These are phyloP conservation scores for Odontomyia ornata DNA, from an alignment of 2,888 invertebrate genomes.

Conservation along the genomic window DNA sequence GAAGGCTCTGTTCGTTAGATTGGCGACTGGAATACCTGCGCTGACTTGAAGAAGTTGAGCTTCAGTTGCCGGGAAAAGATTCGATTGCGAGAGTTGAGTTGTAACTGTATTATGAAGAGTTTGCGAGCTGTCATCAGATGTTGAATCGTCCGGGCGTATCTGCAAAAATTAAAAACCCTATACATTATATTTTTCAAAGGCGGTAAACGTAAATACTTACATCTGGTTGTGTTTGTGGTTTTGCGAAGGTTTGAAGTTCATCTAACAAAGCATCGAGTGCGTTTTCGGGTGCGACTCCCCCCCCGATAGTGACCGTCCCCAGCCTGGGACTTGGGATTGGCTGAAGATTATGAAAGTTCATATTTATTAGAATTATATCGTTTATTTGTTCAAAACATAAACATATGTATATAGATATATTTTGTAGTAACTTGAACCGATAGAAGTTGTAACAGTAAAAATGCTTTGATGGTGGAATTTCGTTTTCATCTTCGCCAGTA, in stretches of 20 bases:
- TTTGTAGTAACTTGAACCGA: constrained; percentile 26
- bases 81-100: constrained; percentile 64
- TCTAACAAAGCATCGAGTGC: constrained; percentile 97
- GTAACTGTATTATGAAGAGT: constrained; percentile 64
- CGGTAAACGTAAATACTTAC: constrained; percentile 52
- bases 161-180: constrained; percentile 49
- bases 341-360: constrained; percentile 59
- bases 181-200: background rate
- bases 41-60: constrained; percentile 52
- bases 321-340: constrained; percentile 72
- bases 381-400: background rate
- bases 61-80: constrained; percentile 58
- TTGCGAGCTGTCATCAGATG: constrained; percentile 64
- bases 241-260: constrained; percentile 88
- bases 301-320: constrained; percentile 70
- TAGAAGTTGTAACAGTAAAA: constrained; percentile 23
- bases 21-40: constrained; percentile 61
- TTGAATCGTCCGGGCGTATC: constrained; percentile 63
- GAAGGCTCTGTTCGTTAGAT: constrained; percentile 65
- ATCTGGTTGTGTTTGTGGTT: constrained; percentile 67
- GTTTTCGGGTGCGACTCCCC: constrained; percentile 79
- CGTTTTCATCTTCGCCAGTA: background rate
- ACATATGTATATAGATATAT: constrained; percentile 5
- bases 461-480: constrained; percentile 20
- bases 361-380: background rate